Percentiles rank a stretch among this genome's conserved stretches.
These are phyloP conservation scores for Cataglyphis cursor DNA, from an alignment of 2,888 invertebrate genomes.

Conservation along the genomic window DNA sequence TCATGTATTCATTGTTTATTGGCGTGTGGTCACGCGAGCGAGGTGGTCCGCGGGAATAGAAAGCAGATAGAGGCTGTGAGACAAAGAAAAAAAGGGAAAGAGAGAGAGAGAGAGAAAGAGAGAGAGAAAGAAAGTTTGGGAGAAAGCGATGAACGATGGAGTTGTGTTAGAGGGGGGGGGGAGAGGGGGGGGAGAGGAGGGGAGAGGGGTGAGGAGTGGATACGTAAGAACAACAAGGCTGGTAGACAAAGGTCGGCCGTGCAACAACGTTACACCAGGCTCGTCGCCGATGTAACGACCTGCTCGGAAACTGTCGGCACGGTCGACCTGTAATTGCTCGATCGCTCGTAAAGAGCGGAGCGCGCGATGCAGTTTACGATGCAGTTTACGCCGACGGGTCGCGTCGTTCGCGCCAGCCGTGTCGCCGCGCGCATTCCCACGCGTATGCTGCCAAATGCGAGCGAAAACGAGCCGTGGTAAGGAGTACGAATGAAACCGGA, in stretches of 20 bases:
- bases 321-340: constrained; percentile 76
- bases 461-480: constrained; percentile 8
- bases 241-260: constrained; percentile 56
- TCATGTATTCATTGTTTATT: constrained; percentile 84
- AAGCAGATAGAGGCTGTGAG: neutral
- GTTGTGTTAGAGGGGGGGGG: constrained; percentile 53
- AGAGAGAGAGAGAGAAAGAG: neutral
- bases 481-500: neutral
- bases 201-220: neutral
- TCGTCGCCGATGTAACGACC: constrained; percentile 35
- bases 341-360: constrained; percentile 72
- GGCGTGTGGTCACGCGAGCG: constrained; percentile 61
- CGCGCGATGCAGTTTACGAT: constrained; percentile 62
- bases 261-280: constrained; percentile 14
- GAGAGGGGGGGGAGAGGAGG: constrained; percentile 22
- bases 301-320: constrained; percentile 50
- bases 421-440: constrained; percentile 42
- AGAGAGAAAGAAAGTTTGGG: neutral
- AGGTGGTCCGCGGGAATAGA: constrained; percentile 35
- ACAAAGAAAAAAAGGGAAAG: neutral
- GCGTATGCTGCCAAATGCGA: constrained; percentile 22
- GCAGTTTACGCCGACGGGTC: constrained; percentile 63
- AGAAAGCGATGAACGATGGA: neutral
- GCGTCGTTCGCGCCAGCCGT: constrained; percentile 46
- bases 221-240: constrained; percentile 75